A percentile compares a stretch with the other conserved stretches of the same genome.
Conservation (phyloP, 1,140 invertebrate genomes). For the Nasonia vitripennis region DNA sequence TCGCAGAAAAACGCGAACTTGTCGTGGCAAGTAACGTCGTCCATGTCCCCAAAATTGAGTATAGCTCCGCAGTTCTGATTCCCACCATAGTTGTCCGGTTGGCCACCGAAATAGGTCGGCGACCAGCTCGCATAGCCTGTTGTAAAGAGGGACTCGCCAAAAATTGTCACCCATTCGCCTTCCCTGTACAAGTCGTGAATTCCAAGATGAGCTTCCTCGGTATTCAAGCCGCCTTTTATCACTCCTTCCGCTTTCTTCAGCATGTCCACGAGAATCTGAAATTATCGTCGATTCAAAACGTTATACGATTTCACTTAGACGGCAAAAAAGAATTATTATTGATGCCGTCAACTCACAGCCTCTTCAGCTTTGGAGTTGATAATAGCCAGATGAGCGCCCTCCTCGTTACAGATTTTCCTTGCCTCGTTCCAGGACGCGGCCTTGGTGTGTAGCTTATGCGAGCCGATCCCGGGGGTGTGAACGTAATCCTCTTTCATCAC, state of each 20-base stretch:
- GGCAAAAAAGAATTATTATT: too few relatives aligned
- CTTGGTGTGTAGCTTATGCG: conserved; percentile 66
- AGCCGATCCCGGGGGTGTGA: conserved; percentile 61
- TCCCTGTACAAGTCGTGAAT: conserved; percentile 70
- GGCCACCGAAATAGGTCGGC: background rate
- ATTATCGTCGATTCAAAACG: background rate
- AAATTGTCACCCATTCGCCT: conserved; percentile 68
- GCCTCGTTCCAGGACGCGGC: conserved; percentile 67
- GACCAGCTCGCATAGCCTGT: conserved; percentile 19
- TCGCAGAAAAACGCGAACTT: conserved; percentile 30
- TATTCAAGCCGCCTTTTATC: conserved; percentile 8
- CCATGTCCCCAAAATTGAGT: background rate
- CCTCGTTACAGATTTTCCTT: conserved; percentile 66
- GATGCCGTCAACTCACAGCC: conserved; percentile 49
- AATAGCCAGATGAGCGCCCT: conserved; percentile 57
- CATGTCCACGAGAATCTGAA: conserved; percentile 11
- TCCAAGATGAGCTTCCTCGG: conserved; percentile 61
- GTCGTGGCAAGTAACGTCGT: conserved; percentile 1
- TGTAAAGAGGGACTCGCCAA: conserved; percentile 63
- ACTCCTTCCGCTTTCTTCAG: background rate
- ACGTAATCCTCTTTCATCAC: conserved; percentile 60
- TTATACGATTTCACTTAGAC: background rate
- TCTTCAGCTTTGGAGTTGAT: conserved; percentile 66
- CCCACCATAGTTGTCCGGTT: background rate
- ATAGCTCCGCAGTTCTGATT: conserved; percentile 28